phyloP scores from a whole-genome alignment of 2,113 vertebrate species.

The Stigmatopora argus region DNA sequence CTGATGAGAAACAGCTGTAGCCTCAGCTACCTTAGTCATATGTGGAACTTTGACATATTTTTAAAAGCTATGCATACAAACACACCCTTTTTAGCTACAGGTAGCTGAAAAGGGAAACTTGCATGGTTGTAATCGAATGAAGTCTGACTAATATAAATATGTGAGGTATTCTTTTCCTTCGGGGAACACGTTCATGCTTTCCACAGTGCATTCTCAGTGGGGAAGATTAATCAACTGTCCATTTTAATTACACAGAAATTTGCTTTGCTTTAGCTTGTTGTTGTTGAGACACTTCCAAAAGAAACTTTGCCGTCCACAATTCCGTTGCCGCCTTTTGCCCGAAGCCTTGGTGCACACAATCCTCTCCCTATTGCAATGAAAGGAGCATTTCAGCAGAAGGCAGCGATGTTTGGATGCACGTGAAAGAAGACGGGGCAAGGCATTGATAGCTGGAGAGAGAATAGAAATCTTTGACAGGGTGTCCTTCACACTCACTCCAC shows the following conservation, averaged over 20 bases:
- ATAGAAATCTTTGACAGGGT: constrained; percentile 39
- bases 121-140: constrained; percentile 15
- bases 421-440: constrained; percentile 40
- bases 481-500: constrained; percentile 41
- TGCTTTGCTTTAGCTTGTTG: constrained; percentile 50
- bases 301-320: constrained; percentile 60
- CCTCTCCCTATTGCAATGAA: constrained; percentile 46
- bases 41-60: constrained; percentile 35
- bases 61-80: constrained; percentile 43
- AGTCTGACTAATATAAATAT: constrained; percentile 24
- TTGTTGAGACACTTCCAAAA: constrained; percentile 63
- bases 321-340: constrained; percentile 34
- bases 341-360: constrained; percentile 34
- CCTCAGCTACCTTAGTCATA: constrained; percentile 17
- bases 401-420: constrained; percentile 36
- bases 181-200: constrained; percentile 41
- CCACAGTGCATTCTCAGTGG: constrained; percentile 33
- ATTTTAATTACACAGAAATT: constrained; percentile 40
- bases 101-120: constrained; percentile 19
- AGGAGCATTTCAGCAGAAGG: constrained; percentile 49
- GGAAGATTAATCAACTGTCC: constrained; percentile 45
- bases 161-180: constrained; percentile 39
- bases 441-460: constrained; percentile 43
- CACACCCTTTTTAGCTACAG: constrained; percentile 11
- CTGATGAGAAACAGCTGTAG: constrained; percentile 61